These are phyloP conservation scores for Xenops minutus DNA, from an alignment of 2,797 vertebrate species.

Conservation along the genomic window DNA sequence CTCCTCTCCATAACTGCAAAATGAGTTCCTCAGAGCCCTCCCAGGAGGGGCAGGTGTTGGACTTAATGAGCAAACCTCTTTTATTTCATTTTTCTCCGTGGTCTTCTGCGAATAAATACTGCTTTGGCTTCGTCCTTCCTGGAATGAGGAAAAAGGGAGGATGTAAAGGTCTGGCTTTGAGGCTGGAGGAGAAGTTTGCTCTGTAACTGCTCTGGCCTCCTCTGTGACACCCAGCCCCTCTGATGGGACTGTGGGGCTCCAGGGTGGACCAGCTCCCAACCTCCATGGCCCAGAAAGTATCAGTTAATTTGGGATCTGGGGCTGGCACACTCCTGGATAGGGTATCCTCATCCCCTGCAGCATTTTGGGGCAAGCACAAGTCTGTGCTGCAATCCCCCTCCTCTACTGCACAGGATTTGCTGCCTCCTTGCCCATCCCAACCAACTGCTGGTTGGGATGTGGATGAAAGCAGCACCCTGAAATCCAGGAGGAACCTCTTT, in stretches of 20 bases:
- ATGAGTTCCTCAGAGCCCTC: background rate
- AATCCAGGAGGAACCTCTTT: background rate
- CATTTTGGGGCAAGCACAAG: background rate
- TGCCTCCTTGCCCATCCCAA: background rate
- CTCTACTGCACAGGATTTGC: rapidly evolving
- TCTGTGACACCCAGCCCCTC: rapidly evolving
- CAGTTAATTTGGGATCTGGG: background rate
- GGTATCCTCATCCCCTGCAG: background rate
- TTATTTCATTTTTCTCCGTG: background rate
- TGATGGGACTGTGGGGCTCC: background rate
- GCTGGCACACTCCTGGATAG: rapidly evolving
- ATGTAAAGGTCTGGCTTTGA: background rate
- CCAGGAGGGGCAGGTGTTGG: background rate
- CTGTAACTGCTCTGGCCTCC: background rate
- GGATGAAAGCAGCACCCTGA: background rate
- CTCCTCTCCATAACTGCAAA: background rate
- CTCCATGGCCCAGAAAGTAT: rapidly evolving
- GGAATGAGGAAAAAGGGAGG: background rate
- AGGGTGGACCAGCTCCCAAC: background rate
- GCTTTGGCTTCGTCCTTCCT: background rate
- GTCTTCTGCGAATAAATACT: background rate
- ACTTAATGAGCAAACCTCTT: background rate
- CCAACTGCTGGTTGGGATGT: background rate
- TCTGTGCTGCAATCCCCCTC: background rate
- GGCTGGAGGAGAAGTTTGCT: background rate